Evolutionary conservation across 2,113 vertebrate genomes (phyloP), one percentile per base, ranked within the genome.

Genomic region (Paracanthobrama guichenoti): DNA sequence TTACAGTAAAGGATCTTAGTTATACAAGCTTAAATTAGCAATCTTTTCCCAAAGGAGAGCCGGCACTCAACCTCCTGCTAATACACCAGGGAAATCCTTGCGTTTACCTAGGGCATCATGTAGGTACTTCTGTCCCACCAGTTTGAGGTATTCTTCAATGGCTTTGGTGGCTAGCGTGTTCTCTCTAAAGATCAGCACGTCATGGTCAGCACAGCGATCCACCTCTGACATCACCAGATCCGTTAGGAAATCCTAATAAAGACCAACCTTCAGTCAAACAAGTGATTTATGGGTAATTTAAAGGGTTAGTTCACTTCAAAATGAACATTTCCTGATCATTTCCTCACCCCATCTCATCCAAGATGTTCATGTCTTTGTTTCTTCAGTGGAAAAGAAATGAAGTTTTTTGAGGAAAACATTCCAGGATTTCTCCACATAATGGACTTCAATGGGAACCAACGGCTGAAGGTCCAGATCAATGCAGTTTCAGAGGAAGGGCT

Each of bases 221-320:
- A 99, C 95, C 89, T 99, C 98, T 0, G 97, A 96, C 97, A 99
- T 98, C 90, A 99, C 97, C 91, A 99, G 90, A 88, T 99, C 97
- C 0, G 97, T 97, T 85, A 99, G 91, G 91, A 99, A 99, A 92
- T 99, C 98, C 98, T 99, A 90, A 44, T 50, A 79, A 18, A 82
- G 20, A 46, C 66, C 2, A 20, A 59, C 22, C 18, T 48, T 39
- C 20, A 44, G 60, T 59, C 26, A 50, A 35, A n/a, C 18, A 26
- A 20, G 26, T 12, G 26, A 22, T 50, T 67, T 22, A 50, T 31
- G 16, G 26, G 3, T 76, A 20, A 31, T 13, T 71, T 46, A 24
- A 39, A 39, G 35, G 6, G 7, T 39, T 6, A 39, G 39, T 7
- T 39, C 35, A 35, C 35, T 35, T 35, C 35, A 35, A 3, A 35